These are phyloP conservation scores for Diaphora mendica DNA, from an alignment of 2,888 invertebrate species.

Conservation along the genomic window DNA sequence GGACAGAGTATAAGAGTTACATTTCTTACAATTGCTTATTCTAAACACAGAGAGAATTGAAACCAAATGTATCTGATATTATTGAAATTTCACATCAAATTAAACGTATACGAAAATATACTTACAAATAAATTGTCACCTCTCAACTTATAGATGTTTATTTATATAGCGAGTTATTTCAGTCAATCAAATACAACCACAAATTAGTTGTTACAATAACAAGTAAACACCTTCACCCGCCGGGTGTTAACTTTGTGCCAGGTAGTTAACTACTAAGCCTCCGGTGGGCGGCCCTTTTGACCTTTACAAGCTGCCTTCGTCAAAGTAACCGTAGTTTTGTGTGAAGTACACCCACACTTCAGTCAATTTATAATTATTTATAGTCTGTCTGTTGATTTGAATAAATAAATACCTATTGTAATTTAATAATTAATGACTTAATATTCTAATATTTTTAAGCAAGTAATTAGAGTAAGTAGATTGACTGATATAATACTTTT, in stretches of 20 bases:
- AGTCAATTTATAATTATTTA: neutral
- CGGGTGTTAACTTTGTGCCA: neutral
- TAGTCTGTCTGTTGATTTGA: neutral
- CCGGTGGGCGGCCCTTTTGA: conserved; percentile 4
- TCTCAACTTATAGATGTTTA: neutral
- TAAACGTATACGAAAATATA: too few species aligned
- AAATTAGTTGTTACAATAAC: neutral
- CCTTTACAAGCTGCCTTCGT: conserved; percentile 6
- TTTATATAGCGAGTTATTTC: neutral
- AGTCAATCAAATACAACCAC: neutral
- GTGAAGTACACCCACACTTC: conserved; percentile 3
- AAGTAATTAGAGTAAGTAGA: too few species aligned
- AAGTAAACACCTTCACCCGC: neutral
- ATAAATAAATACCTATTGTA: neutral
- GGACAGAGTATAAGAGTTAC: too few species aligned
- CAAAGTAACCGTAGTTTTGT: neutral
- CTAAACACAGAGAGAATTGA: too few species aligned
- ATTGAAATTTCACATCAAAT: too few species aligned
- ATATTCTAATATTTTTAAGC: too few species aligned
- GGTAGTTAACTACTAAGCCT: neutral
- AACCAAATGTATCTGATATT: too few species aligned
- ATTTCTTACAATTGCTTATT: too few species aligned
- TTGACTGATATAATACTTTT: too few species aligned
- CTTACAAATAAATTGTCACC: neutral
- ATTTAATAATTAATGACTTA: neutral